phyloP scores from a whole-genome alignment of 2,888 invertebrate genomes.

The Griposia aprilina region DNA sequence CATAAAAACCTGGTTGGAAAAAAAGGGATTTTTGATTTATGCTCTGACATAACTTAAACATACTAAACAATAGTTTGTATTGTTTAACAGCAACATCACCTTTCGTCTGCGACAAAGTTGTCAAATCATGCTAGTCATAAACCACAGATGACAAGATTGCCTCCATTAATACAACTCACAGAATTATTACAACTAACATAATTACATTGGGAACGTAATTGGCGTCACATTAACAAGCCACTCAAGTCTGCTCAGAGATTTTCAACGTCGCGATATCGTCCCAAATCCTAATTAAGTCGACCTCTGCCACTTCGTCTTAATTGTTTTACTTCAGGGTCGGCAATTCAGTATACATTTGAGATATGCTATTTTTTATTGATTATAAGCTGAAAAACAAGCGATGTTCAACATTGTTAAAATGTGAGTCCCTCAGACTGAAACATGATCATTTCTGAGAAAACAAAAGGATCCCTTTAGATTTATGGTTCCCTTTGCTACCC shows the following conservation, averaged over 20 bases:
- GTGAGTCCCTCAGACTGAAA: not conserved
- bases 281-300: conserved; percentile 65
- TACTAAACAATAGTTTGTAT: not conserved
- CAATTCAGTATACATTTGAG: conserved; percentile 6
- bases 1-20: not conserved
- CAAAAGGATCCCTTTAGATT: not conserved
- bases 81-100: not conserved
- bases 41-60: not conserved
- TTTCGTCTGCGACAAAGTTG: not conserved
- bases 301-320: conserved; percentile 62
- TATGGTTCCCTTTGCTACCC: not conserved
- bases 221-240: conserved; percentile 47
- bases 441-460: conserved; percentile 15
- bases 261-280: conserved; percentile 40
- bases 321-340: conserved; percentile 55
- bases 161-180: not conserved
- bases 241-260: conserved; percentile 43
- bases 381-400: not conserved
- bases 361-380: conserved; percentile 28
- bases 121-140: not conserved
- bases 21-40: not conserved
- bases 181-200: conserved; percentile 12
- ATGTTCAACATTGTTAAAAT: not conserved
- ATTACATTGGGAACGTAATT: conserved; percentile 45
- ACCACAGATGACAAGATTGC: not conserved